Conservation (phyloP, 35 echinoderm and acorn worm genomes). For the Ptychodera flava region DNA sequence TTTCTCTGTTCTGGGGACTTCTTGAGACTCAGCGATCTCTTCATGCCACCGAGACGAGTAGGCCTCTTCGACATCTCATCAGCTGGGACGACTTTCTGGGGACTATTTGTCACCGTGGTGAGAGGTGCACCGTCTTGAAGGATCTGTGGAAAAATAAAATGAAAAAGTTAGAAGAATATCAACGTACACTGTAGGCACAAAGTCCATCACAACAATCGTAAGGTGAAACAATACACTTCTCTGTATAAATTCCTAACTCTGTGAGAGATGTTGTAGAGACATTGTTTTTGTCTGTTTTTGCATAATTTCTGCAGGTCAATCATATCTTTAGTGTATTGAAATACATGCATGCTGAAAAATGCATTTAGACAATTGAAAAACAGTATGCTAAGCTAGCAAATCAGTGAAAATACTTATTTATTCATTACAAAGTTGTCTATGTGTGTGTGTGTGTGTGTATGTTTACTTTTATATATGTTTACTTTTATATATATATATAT, state of each 20-base stretch:
- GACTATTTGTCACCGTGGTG: neutral
- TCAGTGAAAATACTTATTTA: too few relatives aligned
- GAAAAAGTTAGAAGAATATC: neutral
- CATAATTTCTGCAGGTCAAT: too few relatives aligned
- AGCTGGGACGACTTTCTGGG: neutral
- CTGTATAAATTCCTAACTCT: neutral
- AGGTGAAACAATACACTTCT: neutral
- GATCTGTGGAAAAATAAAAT: neutral
- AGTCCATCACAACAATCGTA: too few relatives aligned
- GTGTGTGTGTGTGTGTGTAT: too few relatives aligned
- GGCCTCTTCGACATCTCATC: neutral
- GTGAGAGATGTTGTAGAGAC: neutral
- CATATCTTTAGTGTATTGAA: too few relatives aligned
- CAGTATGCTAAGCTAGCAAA: too few relatives aligned
- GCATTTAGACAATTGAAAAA: too few relatives aligned
- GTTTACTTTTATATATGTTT: too few relatives aligned
- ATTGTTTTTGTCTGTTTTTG: neutral
- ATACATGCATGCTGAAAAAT: too few relatives aligned
- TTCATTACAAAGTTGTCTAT: too few relatives aligned
- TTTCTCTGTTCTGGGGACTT: neutral
- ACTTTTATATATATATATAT: too few relatives aligned
- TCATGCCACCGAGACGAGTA: neutral
- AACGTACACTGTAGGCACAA: too few relatives aligned
- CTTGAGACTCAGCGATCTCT: neutral
- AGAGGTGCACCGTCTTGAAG: neutral